Evolutionary conservation across 2,888 invertebrate genomes (phyloP), one percentile per base, ranked within the genome.

Genomic region (Apodemia zela): DNA sequence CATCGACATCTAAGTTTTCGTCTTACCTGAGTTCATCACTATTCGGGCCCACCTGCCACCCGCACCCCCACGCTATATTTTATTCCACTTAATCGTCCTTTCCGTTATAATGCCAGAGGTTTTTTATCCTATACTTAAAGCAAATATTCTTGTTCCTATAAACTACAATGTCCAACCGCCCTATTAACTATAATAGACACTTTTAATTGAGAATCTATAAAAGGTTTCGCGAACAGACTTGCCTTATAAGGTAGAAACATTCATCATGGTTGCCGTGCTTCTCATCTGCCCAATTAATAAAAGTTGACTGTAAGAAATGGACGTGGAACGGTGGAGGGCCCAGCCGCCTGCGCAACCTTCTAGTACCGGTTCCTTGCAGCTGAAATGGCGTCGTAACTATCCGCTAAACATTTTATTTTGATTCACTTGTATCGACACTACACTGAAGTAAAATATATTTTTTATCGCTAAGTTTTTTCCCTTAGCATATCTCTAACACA

Each of bases 261-360:
- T 90, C 90, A 89, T 90, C 91, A 87, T 87, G 85, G 82, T 77
- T 83, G 83, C 82, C 80, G 81, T 79, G 84, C 85, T 84, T 89
- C 89, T 90, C 91, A 90, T 91, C 90, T 90, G 90, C 89, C 89
- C 90, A 91, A 90, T 91, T 90, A 90, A 91, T 91, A 90, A 90
- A 89, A 86, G 88, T 89, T 87, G 89, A 88, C 85, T 88, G 82
- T 79, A 80, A 87, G 84, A 85, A 85, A 89, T 87, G 88, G 75
- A 77, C 76, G 76, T 80, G 79, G 81, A 79, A 82, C 77, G 78
- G 76, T 80, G 79, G 81, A 79, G 83, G 77, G 78, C 76, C 72
- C 82, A 77, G 81, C 79, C 81, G 81, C 80, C 79, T 75, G 76
- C 76, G 76, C 76, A 70, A 74, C 76, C 66, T 69, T 68, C 69